phyloP scores from a whole-genome alignment of 2,888 invertebrate genomes.

The Microplitis manilae region DNA sequence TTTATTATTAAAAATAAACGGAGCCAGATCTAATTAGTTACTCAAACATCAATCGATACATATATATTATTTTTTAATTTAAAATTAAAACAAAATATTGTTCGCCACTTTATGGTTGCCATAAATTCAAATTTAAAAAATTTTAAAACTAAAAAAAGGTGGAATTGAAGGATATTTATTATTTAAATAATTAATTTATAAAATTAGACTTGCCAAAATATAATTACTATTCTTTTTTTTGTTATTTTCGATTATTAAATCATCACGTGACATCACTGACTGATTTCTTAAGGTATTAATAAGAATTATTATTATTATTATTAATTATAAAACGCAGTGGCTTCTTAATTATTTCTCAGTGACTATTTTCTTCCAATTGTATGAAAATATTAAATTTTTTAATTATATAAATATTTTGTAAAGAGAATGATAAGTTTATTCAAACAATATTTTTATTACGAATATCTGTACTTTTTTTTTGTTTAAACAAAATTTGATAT shows the following conservation, averaged over 20 bases:
- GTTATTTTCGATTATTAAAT: neutral
- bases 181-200: neutral
- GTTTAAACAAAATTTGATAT: neutral
- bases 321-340: conserved; percentile 2
- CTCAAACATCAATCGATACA: too few species aligned
- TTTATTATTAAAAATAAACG: too few species aligned
- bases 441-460: neutral
- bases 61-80: too few species aligned
- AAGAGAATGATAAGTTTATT: too few species aligned
- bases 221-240: neutral
- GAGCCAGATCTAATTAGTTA: too few species aligned
- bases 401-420: too few species aligned
- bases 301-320: neutral
- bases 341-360: neutral
- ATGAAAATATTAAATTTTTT: too few species aligned
- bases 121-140: conserved; percentile 54
- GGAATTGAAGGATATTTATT: conserved; percentile 26
- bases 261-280: neutral
- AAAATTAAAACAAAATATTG: neutral
- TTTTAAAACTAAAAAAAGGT: conserved; percentile 26
- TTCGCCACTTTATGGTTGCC: conserved; percentile 56
- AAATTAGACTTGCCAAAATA: conserved; percentile 11
- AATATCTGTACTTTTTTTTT: neutral
- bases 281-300: neutral
- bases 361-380: conserved; percentile 8